Base-by-base conservation (phyloP, 1,140 invertebrate species). In the Bombus pascuorum region DNA sequence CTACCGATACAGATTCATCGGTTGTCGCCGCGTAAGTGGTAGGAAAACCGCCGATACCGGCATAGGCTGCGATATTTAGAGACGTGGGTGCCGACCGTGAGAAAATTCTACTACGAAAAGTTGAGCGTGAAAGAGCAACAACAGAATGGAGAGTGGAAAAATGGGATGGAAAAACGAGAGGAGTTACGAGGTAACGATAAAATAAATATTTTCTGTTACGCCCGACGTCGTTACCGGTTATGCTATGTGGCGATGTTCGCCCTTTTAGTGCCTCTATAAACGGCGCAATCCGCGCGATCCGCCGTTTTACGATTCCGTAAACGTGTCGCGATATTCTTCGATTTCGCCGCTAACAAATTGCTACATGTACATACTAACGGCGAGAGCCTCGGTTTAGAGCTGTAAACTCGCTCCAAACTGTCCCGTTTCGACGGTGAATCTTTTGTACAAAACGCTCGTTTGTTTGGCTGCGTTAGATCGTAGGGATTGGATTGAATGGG, bases 41-140 rank as follows among this genome's bases (percentile, higher is more conserved):
- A 81, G 78, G 89, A 88, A 88, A 90, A 88, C 89, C 89, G 66
- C 86, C 80, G 80, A 90, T 87, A 85, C 86, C 86, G 82, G 87
- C 90, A 86, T 88, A 76, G 83, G 80, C 22, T 66, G 32, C 68
- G 79, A 62, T 65, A 87, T 87, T 89, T 83, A 44, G 37, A 73
- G n/a, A 85, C n/a, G 83, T 37, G 83, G 75, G 57, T 57, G 25
- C 15, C 22, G 12, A 34, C 0, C 25, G 13, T 37, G 57, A 32
- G 34, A 22, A 77, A 15, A 72, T 12, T 42, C 28, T 13, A 13
- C 59, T n/a, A n/a, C 59, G 3, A n/a, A 4, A 10, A 12, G 28
- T n/a, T 2, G 28, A 62, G 9, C 9, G 59, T n/a, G 28, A 13
- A n/a, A 62, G 28, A 62, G 59, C 18, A n/a, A 9, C 12, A 3